Base-by-base conservation (phyloP, 1,140 invertebrate species). In the Spodoptera frugiperda region DNA sequence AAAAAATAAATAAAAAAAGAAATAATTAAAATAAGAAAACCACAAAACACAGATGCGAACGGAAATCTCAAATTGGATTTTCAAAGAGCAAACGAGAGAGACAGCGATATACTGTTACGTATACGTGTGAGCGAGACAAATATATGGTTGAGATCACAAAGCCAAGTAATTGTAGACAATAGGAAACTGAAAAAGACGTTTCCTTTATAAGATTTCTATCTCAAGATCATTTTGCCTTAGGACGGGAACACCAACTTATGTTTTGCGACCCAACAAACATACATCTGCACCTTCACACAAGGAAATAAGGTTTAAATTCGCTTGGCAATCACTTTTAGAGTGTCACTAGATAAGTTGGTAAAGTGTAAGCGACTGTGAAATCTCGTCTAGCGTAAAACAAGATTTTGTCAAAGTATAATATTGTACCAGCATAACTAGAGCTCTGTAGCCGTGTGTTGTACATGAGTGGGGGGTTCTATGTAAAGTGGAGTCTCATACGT, bases 91-190 rank as follows among this genome's bases (percentile, higher is more conserved):
- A 67, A 21, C 12, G 79, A 89, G 17, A 57, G 73, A 77, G 84
- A 88, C 68, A 67, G 53, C 63, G 11, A 4, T 77, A 83, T 70
- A 46, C 12, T 14, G 6, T 6, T 30, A 19, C 15, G 15, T 12
- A 33, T 72, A 44, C 19, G 83, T 51, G 53, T 74, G 82, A 87
- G 54, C 76, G 79, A 78, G 87, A 89, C 46, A 73, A 57, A 63
- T 25, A 59, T 59, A 87, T 79, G 68, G 77, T 81, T 81, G 80
- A 80, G 77, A 88, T 82, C 82, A 89, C 87, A 89, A 89, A 89
- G 86, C 88, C 86, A 89, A 90, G 88, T 91, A 90, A 92, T 88
- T 92, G 90, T 92, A 92, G 90, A 92, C 90, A 92, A 92, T 91
- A 84, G 88, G 82, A 85, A 73, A 84, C 90, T 92, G 89, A 89